phyloP scores from a whole-genome alignment of 2,888 invertebrate genomes.

The Microctonus aethiopoides region DNA sequence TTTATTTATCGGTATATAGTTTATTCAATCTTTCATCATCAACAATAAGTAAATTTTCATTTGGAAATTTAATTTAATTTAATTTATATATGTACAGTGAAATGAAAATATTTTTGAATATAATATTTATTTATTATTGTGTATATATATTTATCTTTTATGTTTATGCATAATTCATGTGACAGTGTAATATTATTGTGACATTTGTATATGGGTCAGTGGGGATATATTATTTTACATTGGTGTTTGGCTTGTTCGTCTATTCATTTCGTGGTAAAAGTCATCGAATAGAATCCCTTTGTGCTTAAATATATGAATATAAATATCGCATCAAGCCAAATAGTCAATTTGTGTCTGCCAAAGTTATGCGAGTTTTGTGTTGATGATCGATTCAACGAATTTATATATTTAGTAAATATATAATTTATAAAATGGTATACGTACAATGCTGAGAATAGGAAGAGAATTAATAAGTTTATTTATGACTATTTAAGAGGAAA shows the following conservation, averaged over 20 bases:
- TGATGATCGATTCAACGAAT: too few species aligned
- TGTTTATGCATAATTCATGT: background rate
- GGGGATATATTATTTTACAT: constrained; percentile 38
- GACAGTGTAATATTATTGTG: background rate
- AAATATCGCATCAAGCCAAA: too few species aligned
- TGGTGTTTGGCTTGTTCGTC: constrained; percentile 21
- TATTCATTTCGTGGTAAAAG: constrained; percentile 22
- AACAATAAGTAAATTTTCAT: too few species aligned
- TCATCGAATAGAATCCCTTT: constrained; percentile 37
- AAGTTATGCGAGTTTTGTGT: background rate
- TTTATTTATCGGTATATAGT: too few species aligned
- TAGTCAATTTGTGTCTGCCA: constrained; percentile 27
- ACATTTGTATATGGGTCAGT: constrained; percentile 53
- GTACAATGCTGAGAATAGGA: background rate
- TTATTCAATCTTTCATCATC: too few species aligned
- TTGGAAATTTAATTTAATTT: too few species aligned
- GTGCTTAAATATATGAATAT: constrained; percentile 28
- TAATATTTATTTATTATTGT: background rate
- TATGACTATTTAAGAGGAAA: background rate
- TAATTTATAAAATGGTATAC: background rate
- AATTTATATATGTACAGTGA: too few species aligned
- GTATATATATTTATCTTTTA: background rate
- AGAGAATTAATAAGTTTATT: background rate
- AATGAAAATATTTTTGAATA: too few species aligned
- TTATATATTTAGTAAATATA: too few species aligned